Base-by-base conservation (phyloP, 2,113 vertebrate genomes). In the Tetrao urogallus region DNA sequence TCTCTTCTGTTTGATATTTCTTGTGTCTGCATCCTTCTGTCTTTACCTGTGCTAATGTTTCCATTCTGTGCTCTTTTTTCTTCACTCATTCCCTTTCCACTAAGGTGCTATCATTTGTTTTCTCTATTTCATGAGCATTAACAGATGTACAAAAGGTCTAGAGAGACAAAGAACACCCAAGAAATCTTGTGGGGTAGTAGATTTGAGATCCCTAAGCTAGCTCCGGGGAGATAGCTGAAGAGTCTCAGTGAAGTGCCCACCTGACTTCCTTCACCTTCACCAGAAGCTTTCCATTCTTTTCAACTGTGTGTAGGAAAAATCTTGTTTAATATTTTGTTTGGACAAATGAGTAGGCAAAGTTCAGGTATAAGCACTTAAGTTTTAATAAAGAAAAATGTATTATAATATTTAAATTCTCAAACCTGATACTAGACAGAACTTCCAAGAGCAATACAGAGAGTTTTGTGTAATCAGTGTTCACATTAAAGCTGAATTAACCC, bases 281-380 rank as follows among this genome's bases (percentile, higher is more conserved):
- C 3, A 2, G 57, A 4, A 1, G 12, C 14, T 66, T 47, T 71
- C 19, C 54, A 5, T 8, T 20, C 24, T 87, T 74, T 82, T 13
- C 6, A 14, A 4, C 0, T 1, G 3, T 34, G 20, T 3, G 19
- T 3, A 63, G 12, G 21, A 76, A 82, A 1, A 56, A 60, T 21
- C 60, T 42, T 14, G 43, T 73, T 61, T 8, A 48, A 7, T 27
- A 43, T 47, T 66, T 79, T 54, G 54, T 30, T 12, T 32, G 4
- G 3, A 24, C 6, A 69, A 28, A 2, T 56, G 8, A 24, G 19
- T 34, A 42, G 19, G 15, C 2, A 5, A 28, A 22, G 6, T 47
- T 47, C 18, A 82, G 61, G 6, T 4, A 50, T 3, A 38, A 6
- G 2, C 6, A 25, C 11, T 38, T 47, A 3, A 11, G 52, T n/a